A percentile compares a stretch with the other conserved stretches of the same genome.
These are phyloP conservation scores for Eupeodes latifasciatus DNA, from an alignment of 2,888 invertebrate genomes.

Conservation along the genomic window DNA sequence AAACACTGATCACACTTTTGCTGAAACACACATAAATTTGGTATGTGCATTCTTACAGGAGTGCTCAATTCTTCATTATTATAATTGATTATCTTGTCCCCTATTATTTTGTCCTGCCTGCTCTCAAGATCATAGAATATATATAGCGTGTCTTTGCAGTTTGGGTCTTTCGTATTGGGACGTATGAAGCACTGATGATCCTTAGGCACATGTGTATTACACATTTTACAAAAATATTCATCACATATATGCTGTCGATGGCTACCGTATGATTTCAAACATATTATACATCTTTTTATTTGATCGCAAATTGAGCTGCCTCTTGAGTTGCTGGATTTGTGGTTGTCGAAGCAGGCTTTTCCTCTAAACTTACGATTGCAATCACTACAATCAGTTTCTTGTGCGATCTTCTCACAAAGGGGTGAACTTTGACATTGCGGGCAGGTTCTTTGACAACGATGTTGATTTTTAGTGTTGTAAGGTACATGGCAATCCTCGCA, in stretches of 20 bases:
- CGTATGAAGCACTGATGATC: neutral
- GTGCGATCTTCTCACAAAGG: neutral
- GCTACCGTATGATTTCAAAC: neutral
- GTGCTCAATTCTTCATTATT: neutral
- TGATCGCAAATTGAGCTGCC: neutral
- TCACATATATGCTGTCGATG: neutral
- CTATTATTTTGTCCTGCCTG: neutral
- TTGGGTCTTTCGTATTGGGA: neutral
- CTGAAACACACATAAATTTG: neutral
- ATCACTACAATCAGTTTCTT: neutral
- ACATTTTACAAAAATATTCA: conserved; percentile 5
- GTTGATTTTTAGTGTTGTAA: too few relatives aligned
- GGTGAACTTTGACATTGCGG: too few relatives aligned
- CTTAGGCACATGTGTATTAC: neutral
- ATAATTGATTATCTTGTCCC: too few relatives aligned
- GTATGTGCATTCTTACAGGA: neutral
- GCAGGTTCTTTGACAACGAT: too few relatives aligned
- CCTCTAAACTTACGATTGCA: conserved; percentile 12
- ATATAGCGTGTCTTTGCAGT: neutral
- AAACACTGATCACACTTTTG: neutral
- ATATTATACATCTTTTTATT: neutral
- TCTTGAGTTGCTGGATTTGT: neutral
- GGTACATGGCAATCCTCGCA: too few relatives aligned
- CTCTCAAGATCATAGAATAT: neutral
- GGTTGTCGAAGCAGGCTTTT: neutral